These are phyloP conservation scores for Thalassaphorura encarpata DNA, from an alignment of 1,140 invertebrate genomes.

Conservation along the genomic window DNA sequence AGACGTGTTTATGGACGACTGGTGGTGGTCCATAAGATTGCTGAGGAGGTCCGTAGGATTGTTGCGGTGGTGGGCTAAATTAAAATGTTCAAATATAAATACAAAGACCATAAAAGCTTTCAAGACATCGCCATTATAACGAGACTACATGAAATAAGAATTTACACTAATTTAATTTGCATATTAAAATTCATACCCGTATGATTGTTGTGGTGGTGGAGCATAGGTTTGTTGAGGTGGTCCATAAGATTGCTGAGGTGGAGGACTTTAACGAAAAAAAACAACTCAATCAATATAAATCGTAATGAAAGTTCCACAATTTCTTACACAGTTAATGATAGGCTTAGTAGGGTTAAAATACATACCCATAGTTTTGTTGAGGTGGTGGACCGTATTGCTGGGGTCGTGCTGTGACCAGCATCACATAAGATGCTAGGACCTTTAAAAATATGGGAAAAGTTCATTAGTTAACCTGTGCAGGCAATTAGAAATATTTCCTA, in stretches of 20 bases:
- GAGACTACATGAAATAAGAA: neutral
- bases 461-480: neutral
- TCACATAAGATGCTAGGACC: constrained; percentile 44
- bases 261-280: constrained; percentile 51
- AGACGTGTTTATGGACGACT: constrained; percentile 72
- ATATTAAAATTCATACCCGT: too few species aligned
- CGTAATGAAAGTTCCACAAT: neutral
- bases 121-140: neutral
- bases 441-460: constrained; percentile 29
- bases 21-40: constrained; percentile 37
- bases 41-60: neutral
- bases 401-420: constrained; percentile 34
- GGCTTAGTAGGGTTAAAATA: neutral
- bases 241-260: constrained; percentile 43
- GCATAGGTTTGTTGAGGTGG: constrained; percentile 14
- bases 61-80: constrained; percentile 3
- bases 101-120: neutral
- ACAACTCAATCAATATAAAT: neutral
- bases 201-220: neutral
- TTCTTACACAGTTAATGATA: neutral
- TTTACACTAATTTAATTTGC: neutral
- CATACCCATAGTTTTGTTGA: neutral
- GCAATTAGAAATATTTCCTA: neutral
- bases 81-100: neutral
- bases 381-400: constrained; percentile 16